These are phyloP conservation scores for Caenorhabditis sp. DNA, from an alignment of 2,888 invertebrate species.

Conservation along the genomic window DNA sequence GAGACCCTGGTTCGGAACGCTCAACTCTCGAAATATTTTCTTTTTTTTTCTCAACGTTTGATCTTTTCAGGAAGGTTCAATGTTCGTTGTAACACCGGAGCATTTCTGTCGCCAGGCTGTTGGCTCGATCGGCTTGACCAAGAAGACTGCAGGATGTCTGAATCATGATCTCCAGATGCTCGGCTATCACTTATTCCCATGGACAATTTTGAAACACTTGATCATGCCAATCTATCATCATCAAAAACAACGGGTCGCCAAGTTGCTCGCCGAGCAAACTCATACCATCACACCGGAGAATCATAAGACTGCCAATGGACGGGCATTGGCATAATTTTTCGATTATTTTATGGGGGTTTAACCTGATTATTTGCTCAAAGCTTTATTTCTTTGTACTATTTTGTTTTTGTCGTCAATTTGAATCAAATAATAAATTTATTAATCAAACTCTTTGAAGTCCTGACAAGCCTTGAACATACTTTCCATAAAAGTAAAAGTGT, in stretches of 20 bases:
- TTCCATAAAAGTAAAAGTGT: no score
- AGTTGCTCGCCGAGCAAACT: slow-evolving; percentile 1
- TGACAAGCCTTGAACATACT: no score
- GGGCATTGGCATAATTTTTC: not conserved
- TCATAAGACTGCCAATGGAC: not conserved
- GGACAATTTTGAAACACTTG: slow-evolving; percentile 65
- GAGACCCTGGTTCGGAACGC: no score
- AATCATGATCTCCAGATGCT: slow-evolving; percentile 70
- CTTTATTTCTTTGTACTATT: not conserved
- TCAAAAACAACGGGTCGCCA: slow-evolving; percentile 60
- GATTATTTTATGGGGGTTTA: not conserved
- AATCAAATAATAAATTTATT: no score
- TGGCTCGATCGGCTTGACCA: slow-evolving; percentile 58
- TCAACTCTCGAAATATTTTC: not conserved
- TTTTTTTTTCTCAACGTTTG: not conserved
- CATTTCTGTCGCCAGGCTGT: slow-evolving; percentile 65
- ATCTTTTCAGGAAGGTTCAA: slow-evolving; percentile 54
- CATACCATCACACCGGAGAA: not conserved
- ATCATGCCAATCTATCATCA: slow-evolving; percentile 69
- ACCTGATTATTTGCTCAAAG: not conserved
- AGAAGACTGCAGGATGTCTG: slow-evolving; percentile 66
- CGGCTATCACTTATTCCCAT: slow-evolving; percentile 65
- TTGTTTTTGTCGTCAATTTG: not conserved
- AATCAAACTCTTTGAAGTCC: no score
- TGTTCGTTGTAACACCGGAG: slow-evolving; percentile 68